phyloP scores from a whole-genome alignment of 2,113 vertebrate species.

The Ophthalmolycus amberensis region DNA sequence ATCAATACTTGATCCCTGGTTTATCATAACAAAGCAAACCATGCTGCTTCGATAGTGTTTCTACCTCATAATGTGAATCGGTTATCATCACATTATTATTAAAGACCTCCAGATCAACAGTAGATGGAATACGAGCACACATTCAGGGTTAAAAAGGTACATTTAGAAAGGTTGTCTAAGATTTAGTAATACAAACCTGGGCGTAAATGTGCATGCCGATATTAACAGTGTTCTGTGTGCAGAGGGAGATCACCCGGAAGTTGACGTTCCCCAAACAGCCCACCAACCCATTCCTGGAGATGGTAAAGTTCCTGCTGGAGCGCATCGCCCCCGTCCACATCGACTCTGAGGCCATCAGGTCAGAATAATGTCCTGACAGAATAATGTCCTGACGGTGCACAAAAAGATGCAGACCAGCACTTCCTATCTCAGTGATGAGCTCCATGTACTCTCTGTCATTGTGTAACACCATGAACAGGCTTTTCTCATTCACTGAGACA shows the following conservation, averaged over 20 bases:
- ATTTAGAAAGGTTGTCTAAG: neutral
- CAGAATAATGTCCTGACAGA: conserved; percentile 14
- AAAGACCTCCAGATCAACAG: neutral
- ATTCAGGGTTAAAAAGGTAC: neutral
- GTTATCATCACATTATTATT: neutral
- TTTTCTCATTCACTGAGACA: conserved; percentile 77
- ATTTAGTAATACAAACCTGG: neutral
- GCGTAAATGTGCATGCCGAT: neutral
- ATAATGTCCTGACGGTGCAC: neutral
- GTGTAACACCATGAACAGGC: conserved; percentile 59
- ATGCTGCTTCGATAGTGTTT: neutral
- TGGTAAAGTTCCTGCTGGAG: conserved; percentile 99
- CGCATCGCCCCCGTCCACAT: conserved; percentile 99
- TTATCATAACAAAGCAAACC: neutral
- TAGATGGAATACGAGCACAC: neutral
- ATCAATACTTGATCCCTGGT: neutral
- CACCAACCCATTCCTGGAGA: conserved; percentile 98
- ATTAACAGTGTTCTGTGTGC: conserved; percentile 19
- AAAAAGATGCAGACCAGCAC: neutral
- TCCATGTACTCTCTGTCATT: conserved; percentile 43
- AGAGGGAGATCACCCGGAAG: conserved; percentile 98
- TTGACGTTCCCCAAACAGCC: conserved; percentile 98
- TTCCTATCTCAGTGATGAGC: neutral
- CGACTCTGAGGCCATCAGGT: conserved; percentile 99
- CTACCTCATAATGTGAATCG: neutral